Evolutionary conservation across 2,888 invertebrate genomes (phyloP).

Genomic region (Caenorhabditis zanzibari): DNA sequence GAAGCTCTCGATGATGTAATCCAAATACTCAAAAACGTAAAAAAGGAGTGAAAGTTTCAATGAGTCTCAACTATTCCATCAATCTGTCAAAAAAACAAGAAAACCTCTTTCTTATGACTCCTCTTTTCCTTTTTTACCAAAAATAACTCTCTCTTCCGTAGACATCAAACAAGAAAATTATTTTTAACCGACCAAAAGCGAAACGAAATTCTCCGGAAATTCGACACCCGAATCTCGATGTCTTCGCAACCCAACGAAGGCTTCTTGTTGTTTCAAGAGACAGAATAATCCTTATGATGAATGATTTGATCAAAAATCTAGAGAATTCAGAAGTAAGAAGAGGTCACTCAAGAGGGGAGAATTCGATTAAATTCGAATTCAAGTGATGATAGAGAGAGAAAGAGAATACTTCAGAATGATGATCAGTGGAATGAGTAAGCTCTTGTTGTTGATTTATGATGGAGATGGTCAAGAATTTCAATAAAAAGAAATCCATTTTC

Average conservation of each 20-base stretch:
- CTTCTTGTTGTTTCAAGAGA: slow-evolving; percentile 6
- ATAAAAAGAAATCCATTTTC: slow-evolving; percentile 4
- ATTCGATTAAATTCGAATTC: slow-evolving; percentile 18
- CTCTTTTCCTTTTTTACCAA: slow-evolving; percentile 13
- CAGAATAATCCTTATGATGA: slow-evolving; percentile 35
- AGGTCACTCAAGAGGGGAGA: slow-evolving; percentile 11
- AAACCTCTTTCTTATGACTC: slow-evolving; percentile 16
- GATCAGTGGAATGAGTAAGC: background rate
- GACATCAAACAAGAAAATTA: slow-evolving; percentile 42
- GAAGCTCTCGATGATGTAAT: background rate
- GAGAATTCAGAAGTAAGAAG: slow-evolving; percentile 2
- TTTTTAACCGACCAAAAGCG: slow-evolving; percentile 35
- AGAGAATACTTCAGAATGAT: slow-evolving; percentile 14
- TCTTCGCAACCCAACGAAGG: background rate
- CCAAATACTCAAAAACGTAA: slow-evolving; percentile 7
- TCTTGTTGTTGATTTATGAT: background rate
- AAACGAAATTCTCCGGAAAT: slow-evolving; percentile 37
- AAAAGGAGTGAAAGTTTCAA: slow-evolving; percentile 35
- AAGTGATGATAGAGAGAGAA: slow-evolving; percentile 9
- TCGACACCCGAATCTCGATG: slow-evolving; percentile 36
- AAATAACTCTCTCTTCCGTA: slow-evolving; percentile 42
- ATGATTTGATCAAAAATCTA: slow-evolving; percentile 29
- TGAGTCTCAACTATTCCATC: slow-evolving; percentile 52
- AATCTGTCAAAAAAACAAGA: slow-evolving; percentile 41
- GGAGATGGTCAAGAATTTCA: background rate